Evolutionary conservation across 2,888 invertebrate species (phyloP).

Genomic region (Leptothorax acervorum): DNA sequence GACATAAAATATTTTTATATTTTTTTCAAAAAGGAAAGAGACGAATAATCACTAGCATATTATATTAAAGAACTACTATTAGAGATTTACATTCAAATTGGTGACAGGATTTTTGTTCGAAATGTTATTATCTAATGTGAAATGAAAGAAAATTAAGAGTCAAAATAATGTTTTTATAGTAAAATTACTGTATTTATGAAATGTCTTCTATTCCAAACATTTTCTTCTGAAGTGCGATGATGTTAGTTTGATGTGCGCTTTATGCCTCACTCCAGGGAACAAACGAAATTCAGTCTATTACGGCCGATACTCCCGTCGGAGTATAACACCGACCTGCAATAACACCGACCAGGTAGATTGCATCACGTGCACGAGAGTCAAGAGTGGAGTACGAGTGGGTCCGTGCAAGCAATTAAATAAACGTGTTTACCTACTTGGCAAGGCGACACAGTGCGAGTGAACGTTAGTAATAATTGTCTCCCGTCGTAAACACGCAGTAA

Average conservation of each 20-base stretch:
- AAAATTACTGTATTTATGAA: not conserved
- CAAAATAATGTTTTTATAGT: not conserved
- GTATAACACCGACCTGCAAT: not conserved
- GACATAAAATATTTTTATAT: not conserved
- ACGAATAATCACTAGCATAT: not conserved
- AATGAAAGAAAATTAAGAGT: not conserved
- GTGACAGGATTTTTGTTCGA: not conserved
- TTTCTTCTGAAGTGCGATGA: not conserved
- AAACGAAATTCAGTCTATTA: constrained; percentile 25
- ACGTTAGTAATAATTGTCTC: constrained; percentile 72
- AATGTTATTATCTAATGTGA: not conserved
- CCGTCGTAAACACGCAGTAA: constrained; percentile 73
- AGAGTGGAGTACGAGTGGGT: not conserved
- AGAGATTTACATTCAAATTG: not conserved
- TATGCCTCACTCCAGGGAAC: not conserved
- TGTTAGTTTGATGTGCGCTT: not conserved
- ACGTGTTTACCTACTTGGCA: constrained; percentile 40
- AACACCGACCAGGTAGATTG: constrained; percentile 20
- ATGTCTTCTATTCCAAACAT: not conserved
- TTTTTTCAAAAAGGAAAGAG: not conserved
- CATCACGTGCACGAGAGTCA: constrained; percentile 6
- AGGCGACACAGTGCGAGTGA: constrained; percentile 16
- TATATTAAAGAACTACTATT: not conserved
- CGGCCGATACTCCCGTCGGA: not conserved
- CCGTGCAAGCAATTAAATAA: constrained; percentile 57